These are phyloP conservation scores for Pachymerium ferrugineum DNA, from an alignment of 2,888 invertebrate species.

Conservation along the genomic window DNA sequence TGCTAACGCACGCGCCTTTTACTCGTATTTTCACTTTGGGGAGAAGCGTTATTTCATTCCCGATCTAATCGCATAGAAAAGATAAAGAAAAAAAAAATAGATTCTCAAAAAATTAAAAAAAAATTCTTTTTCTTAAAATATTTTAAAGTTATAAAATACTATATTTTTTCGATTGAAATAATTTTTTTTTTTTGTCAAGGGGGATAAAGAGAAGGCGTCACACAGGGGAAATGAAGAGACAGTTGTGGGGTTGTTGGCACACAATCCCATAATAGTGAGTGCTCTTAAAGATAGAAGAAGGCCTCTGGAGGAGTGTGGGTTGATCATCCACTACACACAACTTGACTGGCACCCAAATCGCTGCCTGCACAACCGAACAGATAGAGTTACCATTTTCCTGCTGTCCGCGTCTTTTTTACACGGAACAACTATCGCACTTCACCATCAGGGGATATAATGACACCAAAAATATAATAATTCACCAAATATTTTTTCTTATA, in stretches of 20 bases:
- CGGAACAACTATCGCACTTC: not conserved
- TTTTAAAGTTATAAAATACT: too few species aligned
- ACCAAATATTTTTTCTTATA: not conserved
- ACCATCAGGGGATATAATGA: not conserved
- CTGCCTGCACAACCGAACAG: conserved; percentile 2
- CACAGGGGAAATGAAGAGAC: conserved; percentile 3
- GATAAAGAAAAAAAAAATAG: too few species aligned
- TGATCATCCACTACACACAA: conserved; percentile 18
- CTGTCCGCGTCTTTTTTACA: not conserved
- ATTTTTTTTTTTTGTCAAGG: too few species aligned
- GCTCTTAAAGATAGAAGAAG: not conserved
- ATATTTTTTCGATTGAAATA: too few species aligned
- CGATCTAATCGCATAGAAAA: too few species aligned
- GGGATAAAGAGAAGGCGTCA: too few species aligned
- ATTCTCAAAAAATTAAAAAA: too few species aligned
- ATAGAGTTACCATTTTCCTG: conserved; percentile 15
- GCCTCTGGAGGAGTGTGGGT: not conserved
- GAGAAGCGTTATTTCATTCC: not conserved
- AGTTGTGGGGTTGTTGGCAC: not conserved
- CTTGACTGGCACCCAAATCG: conserved; percentile 4
- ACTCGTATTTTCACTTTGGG: not conserved
- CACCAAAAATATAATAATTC: not conserved
- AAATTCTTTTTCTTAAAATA: too few species aligned
- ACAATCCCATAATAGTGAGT: conserved; percentile 11
- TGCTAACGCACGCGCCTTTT: conserved; percentile 5